These are phyloP conservation scores for Amblyteles armatorius DNA, from an alignment of 2,888 invertebrate genomes.

Conservation along the genomic window DNA sequence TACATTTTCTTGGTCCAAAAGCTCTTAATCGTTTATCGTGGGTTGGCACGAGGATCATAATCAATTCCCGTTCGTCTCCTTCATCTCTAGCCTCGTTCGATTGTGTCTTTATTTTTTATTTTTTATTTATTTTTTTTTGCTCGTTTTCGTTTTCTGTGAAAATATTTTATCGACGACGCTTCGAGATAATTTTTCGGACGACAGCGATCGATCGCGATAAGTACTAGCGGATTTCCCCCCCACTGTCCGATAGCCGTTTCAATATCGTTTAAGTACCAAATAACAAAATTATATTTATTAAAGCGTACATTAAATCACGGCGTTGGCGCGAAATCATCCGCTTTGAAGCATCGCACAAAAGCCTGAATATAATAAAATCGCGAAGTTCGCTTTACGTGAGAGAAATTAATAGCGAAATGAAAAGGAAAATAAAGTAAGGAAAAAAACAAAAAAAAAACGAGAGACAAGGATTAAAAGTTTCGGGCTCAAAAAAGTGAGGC, in stretches of 20 bases:
- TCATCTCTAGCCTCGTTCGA: slow-evolving; percentile 34
- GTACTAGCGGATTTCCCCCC: slow-evolving; percentile 45
- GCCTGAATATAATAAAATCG: slow-evolving; percentile 46
- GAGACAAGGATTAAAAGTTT: slow-evolving; percentile 55
- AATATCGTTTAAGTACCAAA: slow-evolving; percentile 50
- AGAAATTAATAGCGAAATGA: slow-evolving; percentile 32
- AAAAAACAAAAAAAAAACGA: slow-evolving; percentile 16
- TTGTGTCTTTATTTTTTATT: slow-evolving; percentile 18
- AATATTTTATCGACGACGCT: slow-evolving; percentile 4
- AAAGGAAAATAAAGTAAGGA: not conserved
- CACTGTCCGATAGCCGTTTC: slow-evolving; percentile 6
- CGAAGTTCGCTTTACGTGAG: slow-evolving; percentile 5
- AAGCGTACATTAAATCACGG: slow-evolving; percentile 51
- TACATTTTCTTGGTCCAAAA: slow-evolving; percentile 76
- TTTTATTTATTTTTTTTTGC: slow-evolving; percentile 30
- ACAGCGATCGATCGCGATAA: slow-evolving; percentile 45
- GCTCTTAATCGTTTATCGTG: slow-evolving; percentile 66
- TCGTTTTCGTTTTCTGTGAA: not conserved
- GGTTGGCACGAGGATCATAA: slow-evolving; percentile 61
- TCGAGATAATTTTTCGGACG: slow-evolving; percentile 30
- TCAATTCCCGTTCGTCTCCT: slow-evolving; percentile 68
- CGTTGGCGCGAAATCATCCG: slow-evolving; percentile 42
- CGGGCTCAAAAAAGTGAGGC: slow-evolving; percentile 76
- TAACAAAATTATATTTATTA: slow-evolving; percentile 47
- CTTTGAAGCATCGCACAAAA: slow-evolving; percentile 54